These are phyloP conservation scores for Rhamphomyia laevipes DNA, from an alignment of 2,888 invertebrate genomes.

Conservation along the genomic window DNA sequence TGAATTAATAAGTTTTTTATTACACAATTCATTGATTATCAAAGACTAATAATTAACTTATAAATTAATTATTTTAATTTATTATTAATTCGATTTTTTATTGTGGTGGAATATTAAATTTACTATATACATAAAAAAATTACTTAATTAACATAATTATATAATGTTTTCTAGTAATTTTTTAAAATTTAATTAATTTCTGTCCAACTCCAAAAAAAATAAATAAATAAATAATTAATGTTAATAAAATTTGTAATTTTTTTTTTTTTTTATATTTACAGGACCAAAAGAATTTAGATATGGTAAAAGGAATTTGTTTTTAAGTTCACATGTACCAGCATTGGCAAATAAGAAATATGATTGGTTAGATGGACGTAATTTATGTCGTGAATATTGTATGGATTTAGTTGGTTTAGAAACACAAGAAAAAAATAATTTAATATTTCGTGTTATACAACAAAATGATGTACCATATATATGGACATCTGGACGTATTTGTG, in stretches of 20 bases:
- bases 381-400: slow-evolving; percentile 89
- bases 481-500: slow-evolving; percentile 85
- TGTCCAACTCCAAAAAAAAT: no score
- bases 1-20: no score
- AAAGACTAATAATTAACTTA: no score
- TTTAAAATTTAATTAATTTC: no score
- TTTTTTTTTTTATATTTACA: slow-evolving; percentile 36
- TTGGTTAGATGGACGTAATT: slow-evolving; percentile 83
- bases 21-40: no score
- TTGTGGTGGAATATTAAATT: no score
- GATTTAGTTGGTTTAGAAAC: slow-evolving; percentile 81
- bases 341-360: slow-evolving; percentile 72
- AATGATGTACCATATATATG: slow-evolving; percentile 87
- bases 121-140: no score
- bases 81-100: no score
- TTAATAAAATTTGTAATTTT: neutral
- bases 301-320: slow-evolving; percentile 80
- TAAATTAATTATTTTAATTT: no score
- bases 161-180: no score
- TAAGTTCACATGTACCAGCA: slow-evolving; percentile 66
- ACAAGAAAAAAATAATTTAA: slow-evolving; percentile 80
- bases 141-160: no score
- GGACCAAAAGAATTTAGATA: slow-evolving; percentile 86
- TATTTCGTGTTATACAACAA: slow-evolving; percentile 77
- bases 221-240: no score